A percentile compares a stretch with the other conserved stretches of the same genome.
Evolutionary conservation across 2,113 vertebrate genomes (phyloP).

Genomic region (Campylomormyrus tamandua): DNA sequence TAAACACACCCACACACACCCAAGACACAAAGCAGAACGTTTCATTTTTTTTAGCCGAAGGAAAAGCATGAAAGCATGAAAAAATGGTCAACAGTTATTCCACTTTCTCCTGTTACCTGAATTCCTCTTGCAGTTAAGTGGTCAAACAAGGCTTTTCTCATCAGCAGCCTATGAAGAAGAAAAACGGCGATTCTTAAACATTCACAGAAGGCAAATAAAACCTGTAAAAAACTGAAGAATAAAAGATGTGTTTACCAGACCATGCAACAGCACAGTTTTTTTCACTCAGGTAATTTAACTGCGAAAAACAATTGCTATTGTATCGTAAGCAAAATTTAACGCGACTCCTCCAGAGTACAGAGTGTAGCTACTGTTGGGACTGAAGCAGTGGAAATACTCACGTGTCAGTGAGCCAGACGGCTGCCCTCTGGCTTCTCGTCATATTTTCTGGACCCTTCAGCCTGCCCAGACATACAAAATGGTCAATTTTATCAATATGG

Average conservation of each 20-base stretch:
- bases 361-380: too few species aligned
- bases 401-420: slow-evolving; percentile 84
- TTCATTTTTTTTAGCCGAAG: background rate
- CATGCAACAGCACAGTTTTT: background rate
- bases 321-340: background rate
- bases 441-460: slow-evolving; percentile 70
- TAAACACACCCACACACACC: background rate
- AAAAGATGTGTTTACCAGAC: background rate
- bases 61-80: background rate
- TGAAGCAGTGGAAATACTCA: slow-evolving; percentile 51
- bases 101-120: slow-evolving; percentile 63
- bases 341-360: background rate
- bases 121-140: slow-evolving; percentile 91
- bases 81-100: background rate
- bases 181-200: slow-evolving; percentile 17
- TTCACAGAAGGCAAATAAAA: background rate
- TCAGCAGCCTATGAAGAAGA: slow-evolving; percentile 72
- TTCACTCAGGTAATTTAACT: background rate
- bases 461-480: slow-evolving; percentile 45
- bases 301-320: background rate
- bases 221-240: background rate
- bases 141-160: slow-evolving; percentile 89
- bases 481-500: background rate
- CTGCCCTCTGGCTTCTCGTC: slow-evolving; percentile 69
- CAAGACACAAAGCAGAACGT: background rate